These are phyloP conservation scores for Aix galericulata DNA, from an alignment of 2,113 vertebrate genomes.

Conservation along the genomic window DNA sequence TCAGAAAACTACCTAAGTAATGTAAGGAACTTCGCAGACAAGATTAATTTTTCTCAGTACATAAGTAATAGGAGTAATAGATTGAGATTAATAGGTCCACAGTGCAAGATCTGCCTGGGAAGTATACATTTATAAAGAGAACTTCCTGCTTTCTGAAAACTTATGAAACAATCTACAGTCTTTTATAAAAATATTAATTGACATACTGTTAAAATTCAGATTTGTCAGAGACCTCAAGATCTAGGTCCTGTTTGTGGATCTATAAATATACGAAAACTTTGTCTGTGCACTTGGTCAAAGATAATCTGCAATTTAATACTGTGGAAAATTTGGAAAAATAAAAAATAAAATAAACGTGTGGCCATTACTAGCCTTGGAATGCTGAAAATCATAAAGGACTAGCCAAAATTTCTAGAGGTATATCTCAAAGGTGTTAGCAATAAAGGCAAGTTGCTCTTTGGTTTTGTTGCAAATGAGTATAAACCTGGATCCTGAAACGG, in stretches of 20 bases:
- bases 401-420: neutral
- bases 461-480: neutral
- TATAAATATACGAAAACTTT: neutral
- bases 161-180: neutral
- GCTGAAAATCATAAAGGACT: neutral
- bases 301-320: neutral
- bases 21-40: fast-evolving
- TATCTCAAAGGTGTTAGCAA: neutral
- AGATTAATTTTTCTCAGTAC: neutral
- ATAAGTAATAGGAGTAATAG: neutral
- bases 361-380: neutral
- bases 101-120: neutral
- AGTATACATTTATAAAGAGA: neutral
- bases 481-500: neutral
- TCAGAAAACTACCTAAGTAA: neutral
- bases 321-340: neutral
- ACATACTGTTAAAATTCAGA: neutral
- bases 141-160: neutral
- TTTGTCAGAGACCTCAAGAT: neutral
- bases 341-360: neutral
- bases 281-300: neutral
- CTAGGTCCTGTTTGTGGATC: neutral
- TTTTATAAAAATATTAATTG: neutral
- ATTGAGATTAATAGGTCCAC: neutral
- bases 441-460: neutral